Percentiles rank a stretch among this genome's conserved stretches.
These are phyloP conservation scores for Uloborus plumipes DNA, from an alignment of 2,888 invertebrate genomes.

Conservation along the genomic window DNA sequence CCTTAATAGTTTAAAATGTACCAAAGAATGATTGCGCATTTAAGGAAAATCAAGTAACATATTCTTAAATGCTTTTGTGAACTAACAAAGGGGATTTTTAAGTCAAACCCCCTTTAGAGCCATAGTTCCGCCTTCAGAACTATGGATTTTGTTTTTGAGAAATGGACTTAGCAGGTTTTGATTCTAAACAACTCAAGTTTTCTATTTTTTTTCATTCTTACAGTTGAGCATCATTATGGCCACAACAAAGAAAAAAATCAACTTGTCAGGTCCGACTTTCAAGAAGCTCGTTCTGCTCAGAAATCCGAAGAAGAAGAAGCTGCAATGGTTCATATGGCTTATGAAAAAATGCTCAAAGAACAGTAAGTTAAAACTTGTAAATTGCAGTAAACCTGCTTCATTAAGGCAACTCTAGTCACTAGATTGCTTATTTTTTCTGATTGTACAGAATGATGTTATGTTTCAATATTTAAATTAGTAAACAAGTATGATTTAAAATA, in stretches of 20 bases:
- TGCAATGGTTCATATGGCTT: conserved; percentile 51
- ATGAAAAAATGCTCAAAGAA: conserved; percentile 74
- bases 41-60: no score
- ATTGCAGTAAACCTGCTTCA: neutral
- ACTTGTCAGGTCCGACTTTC: conserved; percentile 83
- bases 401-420: neutral
- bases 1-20: no score
- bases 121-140: no score
- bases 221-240: conserved; percentile 82
- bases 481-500: no score
- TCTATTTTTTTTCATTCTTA: conserved; percentile 58
- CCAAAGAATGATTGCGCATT: no score
- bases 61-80: no score
- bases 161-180: neutral
- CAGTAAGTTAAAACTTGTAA: conserved; percentile 74
- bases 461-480: no score
- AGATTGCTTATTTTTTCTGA: no score
- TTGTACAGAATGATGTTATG: no score
- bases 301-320: conserved; percentile 79
- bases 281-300: conserved; percentile 82
- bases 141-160: neutral
- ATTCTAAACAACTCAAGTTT: neutral
- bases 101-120: neutral
- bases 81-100: no score
- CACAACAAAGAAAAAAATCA: conserved; percentile 83